Evolutionary conservation across 1,140 invertebrate genomes (phyloP).

Genomic region (Eumaeus atala): DNA sequence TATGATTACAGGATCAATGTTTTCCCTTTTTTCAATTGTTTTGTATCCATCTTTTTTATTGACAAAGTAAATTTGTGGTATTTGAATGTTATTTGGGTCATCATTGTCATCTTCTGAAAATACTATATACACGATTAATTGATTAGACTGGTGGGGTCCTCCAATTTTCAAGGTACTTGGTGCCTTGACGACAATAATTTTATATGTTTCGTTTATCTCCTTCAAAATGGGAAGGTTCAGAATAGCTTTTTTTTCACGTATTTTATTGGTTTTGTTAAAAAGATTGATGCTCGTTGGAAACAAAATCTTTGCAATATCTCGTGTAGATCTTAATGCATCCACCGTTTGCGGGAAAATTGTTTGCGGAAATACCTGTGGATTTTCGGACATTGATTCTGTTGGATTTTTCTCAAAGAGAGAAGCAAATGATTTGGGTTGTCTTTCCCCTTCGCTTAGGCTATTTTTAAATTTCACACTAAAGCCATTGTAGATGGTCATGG

Average conservation of each 20-base stretch:
- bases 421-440: constrained; percentile 31
- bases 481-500: constrained; percentile 36
- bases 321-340: constrained; percentile 34
- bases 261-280: constrained; percentile 18
- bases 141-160: constrained; percentile 27
- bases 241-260: constrained; percentile 20
- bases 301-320: constrained; percentile 41
- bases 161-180: constrained; percentile 42
- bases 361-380: constrained; percentile 22
- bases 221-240: constrained; percentile 43
- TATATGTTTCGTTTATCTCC: constrained; percentile 38
- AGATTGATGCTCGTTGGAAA: constrained; percentile 7
- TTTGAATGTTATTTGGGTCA: constrained; percentile 22
- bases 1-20: constrained; percentile 38
- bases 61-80: constrained; percentile 51
- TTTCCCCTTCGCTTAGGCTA: constrained; percentile 31
- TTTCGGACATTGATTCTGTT: constrained; percentile 26
- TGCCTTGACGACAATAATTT: constrained; percentile 45
- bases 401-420: constrained; percentile 42
- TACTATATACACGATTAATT: constrained; percentile 45
- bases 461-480: constrained; percentile 43
- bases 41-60: constrained; percentile 25
- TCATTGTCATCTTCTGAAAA: constrained; percentile 43
- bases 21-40: constrained; percentile 24
- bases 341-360: constrained; percentile 27